Evolutionary conservation across 92 coral and sea anemone species (phyloP).

Genomic region (Virgularia gustaviana): DNA sequence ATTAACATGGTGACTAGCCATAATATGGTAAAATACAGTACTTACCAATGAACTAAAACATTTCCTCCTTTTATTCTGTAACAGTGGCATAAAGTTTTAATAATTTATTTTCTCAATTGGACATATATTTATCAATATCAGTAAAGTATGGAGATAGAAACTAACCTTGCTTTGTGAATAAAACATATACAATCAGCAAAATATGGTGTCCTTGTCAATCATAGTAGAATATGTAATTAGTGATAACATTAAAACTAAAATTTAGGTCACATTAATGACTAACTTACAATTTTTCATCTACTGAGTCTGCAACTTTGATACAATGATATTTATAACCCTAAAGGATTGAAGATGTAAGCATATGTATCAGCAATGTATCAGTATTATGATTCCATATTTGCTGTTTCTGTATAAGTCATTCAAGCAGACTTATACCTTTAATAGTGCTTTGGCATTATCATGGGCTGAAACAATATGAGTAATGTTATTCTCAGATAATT

Average conservation of each 20-base stretch:
- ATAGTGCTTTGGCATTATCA: conserved; percentile 76
- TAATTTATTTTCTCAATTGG: not conserved
- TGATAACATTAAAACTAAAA: not conserved
- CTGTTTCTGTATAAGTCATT: no score
- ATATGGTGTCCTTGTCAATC: conserved; percentile 45
- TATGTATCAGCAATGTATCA: not conserved
- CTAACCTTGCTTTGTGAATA: conserved; percentile 81
- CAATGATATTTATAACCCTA: conserved; percentile 71
- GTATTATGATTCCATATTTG: no score
- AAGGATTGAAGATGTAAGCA: not conserved
- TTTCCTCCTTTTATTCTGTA: conserved; percentile 61
- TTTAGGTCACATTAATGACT: not conserved
- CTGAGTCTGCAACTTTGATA: conserved; percentile 69
- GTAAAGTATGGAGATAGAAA: not conserved
- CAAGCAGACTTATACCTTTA: conserved; percentile 53
- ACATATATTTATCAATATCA: not conserved
- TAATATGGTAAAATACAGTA: no score
- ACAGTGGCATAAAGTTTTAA: not conserved
- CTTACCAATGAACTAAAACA: conserved; percentile 84
- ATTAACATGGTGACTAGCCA: no score
- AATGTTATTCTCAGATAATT: conserved; percentile 63
- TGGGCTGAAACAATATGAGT: conserved; percentile 82
- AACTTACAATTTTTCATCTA: conserved; percentile 78
- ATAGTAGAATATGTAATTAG: not conserved
- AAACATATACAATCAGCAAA: conserved; percentile 69